A percentile compares a stretch with the other conserved stretches of the same genome.
phyloP scores from a whole-genome alignment of 1,140 invertebrate species.

The Carcinoscorpius rotundicauda region DNA sequence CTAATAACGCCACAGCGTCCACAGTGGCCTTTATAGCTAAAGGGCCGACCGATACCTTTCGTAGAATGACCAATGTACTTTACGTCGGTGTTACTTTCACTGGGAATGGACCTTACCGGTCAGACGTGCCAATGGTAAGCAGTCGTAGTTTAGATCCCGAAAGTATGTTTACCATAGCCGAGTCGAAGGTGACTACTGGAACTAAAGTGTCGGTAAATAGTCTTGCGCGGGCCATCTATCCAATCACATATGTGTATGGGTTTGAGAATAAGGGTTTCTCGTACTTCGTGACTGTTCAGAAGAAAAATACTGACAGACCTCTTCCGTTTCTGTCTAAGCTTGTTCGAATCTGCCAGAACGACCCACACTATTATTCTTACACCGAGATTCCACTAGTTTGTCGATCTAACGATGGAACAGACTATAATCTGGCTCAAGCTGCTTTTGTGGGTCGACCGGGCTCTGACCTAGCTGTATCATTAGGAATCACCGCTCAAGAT shows the following conservation, averaged over 20 bases:
- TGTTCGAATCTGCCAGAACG: conserved; percentile 90
- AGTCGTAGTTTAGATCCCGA: conserved; percentile 77
- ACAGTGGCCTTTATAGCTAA: conserved; percentile 95
- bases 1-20: conserved; percentile 85
- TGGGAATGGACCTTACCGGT: conserved; percentile 79
- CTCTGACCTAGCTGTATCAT: conserved; percentile 67
- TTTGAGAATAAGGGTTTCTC: conserved; percentile 92
- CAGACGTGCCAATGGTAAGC: conserved; percentile 85
- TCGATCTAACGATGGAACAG: conserved; percentile 53
- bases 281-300: conserved; percentile 92
- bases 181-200: conserved; percentile 80
- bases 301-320: conserved; percentile 55
- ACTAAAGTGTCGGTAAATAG: conserved; percentile 86
- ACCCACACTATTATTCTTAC: conserved; percentile 93
- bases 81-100: conserved; percentile 94
- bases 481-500: conserved; percentile 80
- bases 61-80: conserved; percentile 70
- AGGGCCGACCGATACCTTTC: conserved; percentile 50
- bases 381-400: conserved; percentile 96
- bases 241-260: conserved; percentile 92
- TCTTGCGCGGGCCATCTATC: conserved; percentile 75
- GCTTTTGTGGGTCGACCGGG: conserved; percentile 87
- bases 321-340: conserved; percentile 78
- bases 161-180: conserved; percentile 77
- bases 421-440: conserved; percentile 84